Evolutionary conservation across 2,888 invertebrate species (phyloP), one percentile per base, ranked within the genome.

Genomic region (Clepsis dumicolana): DNA sequence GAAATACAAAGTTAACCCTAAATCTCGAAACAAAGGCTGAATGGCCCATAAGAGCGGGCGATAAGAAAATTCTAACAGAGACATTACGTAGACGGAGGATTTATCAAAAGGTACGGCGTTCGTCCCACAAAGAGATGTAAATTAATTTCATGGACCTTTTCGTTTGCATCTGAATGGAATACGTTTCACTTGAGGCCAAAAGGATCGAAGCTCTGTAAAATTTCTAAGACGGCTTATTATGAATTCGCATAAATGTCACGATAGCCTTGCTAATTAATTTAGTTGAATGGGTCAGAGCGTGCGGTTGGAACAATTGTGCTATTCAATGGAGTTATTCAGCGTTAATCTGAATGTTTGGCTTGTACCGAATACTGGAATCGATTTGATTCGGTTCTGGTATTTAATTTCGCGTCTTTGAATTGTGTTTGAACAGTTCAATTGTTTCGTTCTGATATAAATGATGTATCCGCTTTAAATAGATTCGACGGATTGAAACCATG

Each of bases 91-190:
- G 77, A 78, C 73, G 70, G 78, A 71, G 78, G 83, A 83, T 87
- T 87, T 83, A 86, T 88, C 86, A 87, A 87, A 89, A 86, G 86
- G 77, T 78, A 80, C 76, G 80, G 72, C 71, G 72, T 72, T 77
- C 73, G 71, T 72, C 70, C 75, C 79, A 89, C 86, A 90, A 88
- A 86, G 79, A 75, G 84, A 87, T 89, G 89, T 84, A 89, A 91
- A 91, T 91, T 90, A 89, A 89, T 88, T 89, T 86, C 84, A 80
- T 77, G 76, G 79, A 81, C 86, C 85, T 86, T 88, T 89, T 84
- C 82, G 79, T 85, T 83, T 78, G 80, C 84, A 86, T 85, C 77
- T 88, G 83, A 89, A 89, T 85, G 79, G 84, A 74, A 64, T 64
- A 60, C 71, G 74, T 71, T 64, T 70, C 74, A 75, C 80, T 81